Evolutionary conservation across 1,140 invertebrate species (phyloP).

Genomic region (Saccostrea cuccullata): DNA sequence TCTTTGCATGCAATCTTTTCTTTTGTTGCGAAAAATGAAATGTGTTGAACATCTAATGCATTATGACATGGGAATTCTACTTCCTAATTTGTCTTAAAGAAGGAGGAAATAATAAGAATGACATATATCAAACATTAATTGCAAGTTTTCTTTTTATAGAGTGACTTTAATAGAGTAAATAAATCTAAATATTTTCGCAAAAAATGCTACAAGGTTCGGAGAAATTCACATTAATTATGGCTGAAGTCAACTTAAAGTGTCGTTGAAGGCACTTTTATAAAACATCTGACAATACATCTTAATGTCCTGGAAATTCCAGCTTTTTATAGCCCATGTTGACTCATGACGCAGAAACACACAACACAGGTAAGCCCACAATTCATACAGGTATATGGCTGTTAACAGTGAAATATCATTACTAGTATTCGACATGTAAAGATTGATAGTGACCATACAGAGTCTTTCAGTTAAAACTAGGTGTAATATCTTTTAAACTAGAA

Average conservation of each 20-base stretch:
- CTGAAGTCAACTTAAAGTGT: not conserved
- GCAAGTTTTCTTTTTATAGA: not conserved
- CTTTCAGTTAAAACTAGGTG: too few species aligned
- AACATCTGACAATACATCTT: not conserved
- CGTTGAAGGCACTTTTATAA: not conserved
- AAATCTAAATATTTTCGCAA: not conserved
- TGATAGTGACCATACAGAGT: too few species aligned
- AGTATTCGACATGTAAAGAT: too few species aligned
- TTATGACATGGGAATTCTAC: not conserved
- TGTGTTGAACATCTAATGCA: not conserved
- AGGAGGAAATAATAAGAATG: conserved; percentile 4
- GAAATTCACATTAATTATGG: not conserved
- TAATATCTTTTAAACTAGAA: too few species aligned
- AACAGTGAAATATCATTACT: too few species aligned
- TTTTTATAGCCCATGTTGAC: not conserved
- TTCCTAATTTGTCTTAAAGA: conserved; percentile 20
- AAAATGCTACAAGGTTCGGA: not conserved
- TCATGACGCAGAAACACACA: not conserved
- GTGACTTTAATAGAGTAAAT: not conserved
- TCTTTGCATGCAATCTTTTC: too few species aligned
- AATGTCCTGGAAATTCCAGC: not conserved
- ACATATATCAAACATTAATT: not conserved
- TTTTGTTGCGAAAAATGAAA: too few species aligned
- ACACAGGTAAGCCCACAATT: not conserved
- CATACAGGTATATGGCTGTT: too few species aligned